Percentiles rank a stretch among this genome's conserved stretches.
Conservation (phyloP, 2,888 invertebrate genomes). For the Drosophila siamana region DNA sequence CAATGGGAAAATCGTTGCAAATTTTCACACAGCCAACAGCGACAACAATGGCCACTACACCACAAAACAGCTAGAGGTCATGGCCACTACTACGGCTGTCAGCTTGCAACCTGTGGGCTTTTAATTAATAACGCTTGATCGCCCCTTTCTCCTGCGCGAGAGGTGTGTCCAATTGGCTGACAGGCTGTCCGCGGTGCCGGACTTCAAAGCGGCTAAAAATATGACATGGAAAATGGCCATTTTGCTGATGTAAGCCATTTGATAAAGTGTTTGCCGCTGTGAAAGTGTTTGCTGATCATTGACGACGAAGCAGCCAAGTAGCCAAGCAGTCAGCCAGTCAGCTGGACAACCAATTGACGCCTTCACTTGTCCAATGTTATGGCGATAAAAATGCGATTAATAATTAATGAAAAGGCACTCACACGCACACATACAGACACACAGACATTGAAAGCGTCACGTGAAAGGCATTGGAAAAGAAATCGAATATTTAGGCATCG, state of each 20-base stretch:
- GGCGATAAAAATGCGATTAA: conserved; percentile 74
- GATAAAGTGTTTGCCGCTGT: conserved; percentile 50
- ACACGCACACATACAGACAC: neutral
- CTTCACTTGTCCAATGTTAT: conserved; percentile 56
- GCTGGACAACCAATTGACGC: conserved; percentile 64
- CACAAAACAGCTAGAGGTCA: conserved; percentile 53
- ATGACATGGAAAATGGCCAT: conserved; percentile 62
- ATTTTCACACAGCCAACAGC: conserved; percentile 18
- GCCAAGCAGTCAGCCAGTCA: neutral
- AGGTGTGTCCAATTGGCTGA: conserved; percentile 35
- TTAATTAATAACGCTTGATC: conserved; percentile 63
- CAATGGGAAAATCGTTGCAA: conserved; percentile 49
- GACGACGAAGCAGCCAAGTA: conserved; percentile 26
- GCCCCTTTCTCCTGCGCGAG: neutral
- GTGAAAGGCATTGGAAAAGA: conserved; percentile 68
- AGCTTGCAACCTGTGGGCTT: conserved; percentile 25
- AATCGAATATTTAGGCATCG: conserved; percentile 31
- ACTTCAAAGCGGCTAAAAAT: conserved; percentile 33
- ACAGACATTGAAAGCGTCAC: conserved; percentile 34
- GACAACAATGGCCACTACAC: conserved; percentile 32
- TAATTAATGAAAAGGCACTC: conserved; percentile 51
- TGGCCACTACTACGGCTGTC: conserved; percentile 56
- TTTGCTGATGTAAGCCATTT: conserved; percentile 56
- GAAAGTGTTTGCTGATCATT: conserved; percentile 64
- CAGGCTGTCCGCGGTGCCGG: conserved; percentile 14